Conservation (phyloP, 2,113 vertebrate genomes). For the Pseudonaja textilis region DNA sequence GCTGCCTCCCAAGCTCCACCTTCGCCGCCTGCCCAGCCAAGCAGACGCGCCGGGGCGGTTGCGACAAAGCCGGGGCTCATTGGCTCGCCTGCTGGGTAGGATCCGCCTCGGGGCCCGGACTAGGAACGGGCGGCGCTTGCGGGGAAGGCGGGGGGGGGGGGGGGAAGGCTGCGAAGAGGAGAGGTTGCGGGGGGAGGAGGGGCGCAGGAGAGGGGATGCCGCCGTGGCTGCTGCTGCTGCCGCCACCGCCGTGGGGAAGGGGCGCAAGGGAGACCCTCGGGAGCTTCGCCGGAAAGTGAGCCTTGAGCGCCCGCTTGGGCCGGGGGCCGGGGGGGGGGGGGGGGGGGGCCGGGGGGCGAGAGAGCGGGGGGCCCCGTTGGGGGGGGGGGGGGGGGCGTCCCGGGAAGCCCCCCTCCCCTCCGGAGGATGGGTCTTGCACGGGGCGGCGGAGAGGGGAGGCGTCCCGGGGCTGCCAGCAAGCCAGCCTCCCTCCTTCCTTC, state of each 20-base stretch:
- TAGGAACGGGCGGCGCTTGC: constrained; percentile 37
- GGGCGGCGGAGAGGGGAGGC: not conserved
- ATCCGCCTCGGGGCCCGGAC: constrained; percentile 39
- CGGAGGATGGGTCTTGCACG: not conserved
- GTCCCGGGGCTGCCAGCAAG: not conserved
- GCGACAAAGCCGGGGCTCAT: constrained; percentile 12
- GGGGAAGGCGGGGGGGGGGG: not conserved
- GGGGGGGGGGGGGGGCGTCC: too few species aligned
- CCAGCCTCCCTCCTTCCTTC: not conserved
- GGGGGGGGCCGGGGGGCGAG: too few species aligned
- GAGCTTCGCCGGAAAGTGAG: not conserved
- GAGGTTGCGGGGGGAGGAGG: too few species aligned
- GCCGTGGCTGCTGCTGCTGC: not conserved
- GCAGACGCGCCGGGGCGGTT: not conserved
- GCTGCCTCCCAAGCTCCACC: not conserved
- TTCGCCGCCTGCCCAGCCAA: not conserved
- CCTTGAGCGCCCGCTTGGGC: too few species aligned
- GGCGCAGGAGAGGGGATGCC: not conserved
- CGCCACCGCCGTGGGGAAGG: not conserved
- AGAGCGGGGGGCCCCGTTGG: not conserved
- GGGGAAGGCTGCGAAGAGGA: not conserved
- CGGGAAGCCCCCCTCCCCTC: not conserved
- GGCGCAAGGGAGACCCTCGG: not conserved
- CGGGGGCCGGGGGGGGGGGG: too few species aligned
- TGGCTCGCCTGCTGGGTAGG: constrained; percentile 36